These are phyloP conservation scores for Pseudachorutes palmiensis DNA, from an alignment of 1,140 invertebrate species.

Conservation along the genomic window DNA sequence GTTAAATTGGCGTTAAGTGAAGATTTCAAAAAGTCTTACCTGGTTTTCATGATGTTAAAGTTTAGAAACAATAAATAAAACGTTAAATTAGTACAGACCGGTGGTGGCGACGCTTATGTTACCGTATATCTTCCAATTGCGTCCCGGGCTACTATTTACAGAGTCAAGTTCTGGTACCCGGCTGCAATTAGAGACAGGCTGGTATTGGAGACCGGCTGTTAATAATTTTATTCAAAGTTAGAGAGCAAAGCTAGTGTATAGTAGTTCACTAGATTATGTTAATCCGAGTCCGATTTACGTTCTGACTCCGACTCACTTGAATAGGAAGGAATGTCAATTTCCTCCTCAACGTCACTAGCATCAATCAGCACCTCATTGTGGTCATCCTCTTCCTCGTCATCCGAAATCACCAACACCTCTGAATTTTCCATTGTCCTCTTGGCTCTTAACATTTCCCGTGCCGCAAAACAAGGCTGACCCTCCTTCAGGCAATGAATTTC, in stretches of 20 bases:
- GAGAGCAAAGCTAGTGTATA: not conserved
- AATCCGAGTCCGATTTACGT: too few relatives aligned
- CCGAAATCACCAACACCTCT: not conserved
- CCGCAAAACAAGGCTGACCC: not conserved
- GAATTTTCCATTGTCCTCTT: not conserved
- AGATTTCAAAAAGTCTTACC: too few relatives aligned
- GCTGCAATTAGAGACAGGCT: not conserved
- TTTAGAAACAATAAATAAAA: too few relatives aligned
- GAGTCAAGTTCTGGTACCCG: not conserved
- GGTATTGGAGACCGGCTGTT: not conserved
- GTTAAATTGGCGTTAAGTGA: too few relatives aligned
- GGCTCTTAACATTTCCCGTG: not conserved
- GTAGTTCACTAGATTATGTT: not conserved
- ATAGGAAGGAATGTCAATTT: too few relatives aligned
- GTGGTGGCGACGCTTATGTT: too few relatives aligned
- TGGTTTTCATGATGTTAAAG: too few relatives aligned
- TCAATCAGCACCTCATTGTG: not conserved
- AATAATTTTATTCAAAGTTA: not conserved
- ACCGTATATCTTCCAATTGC: not conserved
- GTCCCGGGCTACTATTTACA: not conserved
- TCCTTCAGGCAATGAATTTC: conserved; percentile 16
- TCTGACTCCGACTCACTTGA: not conserved
- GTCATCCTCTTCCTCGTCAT: not conserved
- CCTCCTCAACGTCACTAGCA: not conserved
- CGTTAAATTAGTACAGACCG: too few relatives aligned